Percentiles rank a stretch among this genome's conserved stretches.
Conservation (phyloP, 2,888 invertebrate genomes). For the Orthonychiurus folsomi region DNA sequence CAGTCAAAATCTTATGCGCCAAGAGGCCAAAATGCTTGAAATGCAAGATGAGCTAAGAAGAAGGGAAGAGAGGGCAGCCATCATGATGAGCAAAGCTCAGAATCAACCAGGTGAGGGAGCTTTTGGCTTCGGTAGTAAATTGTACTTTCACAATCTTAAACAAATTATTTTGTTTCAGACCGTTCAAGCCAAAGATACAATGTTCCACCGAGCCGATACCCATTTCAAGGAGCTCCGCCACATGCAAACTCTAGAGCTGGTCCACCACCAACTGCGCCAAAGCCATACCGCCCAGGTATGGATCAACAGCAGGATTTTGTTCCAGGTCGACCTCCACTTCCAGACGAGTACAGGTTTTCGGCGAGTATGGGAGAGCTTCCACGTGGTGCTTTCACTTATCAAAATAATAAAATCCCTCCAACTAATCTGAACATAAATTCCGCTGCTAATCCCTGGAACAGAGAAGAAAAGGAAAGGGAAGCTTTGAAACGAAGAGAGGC, state of each 20-base stretch:
- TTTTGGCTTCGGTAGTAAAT: no score
- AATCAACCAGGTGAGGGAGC: constrained; percentile 8
- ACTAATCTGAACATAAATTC: constrained; percentile 32
- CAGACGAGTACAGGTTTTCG: constrained; percentile 50
- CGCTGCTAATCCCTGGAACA: constrained; percentile 76
- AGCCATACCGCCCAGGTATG: constrained; percentile 37
- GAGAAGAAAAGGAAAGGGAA: constrained; percentile 76
- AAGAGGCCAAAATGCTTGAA: constrained; percentile 57
- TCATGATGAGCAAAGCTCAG: constrained; percentile 37
- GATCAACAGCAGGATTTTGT: constrained; percentile 36
- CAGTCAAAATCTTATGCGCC: constrained; percentile 44
- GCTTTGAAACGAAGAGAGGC: constrained; percentile 59
- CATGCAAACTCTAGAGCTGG: constrained; percentile 10
- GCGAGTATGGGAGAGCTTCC: constrained; percentile 47
- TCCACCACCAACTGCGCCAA: constrained; percentile 37
- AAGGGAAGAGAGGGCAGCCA: constrained; percentile 44
- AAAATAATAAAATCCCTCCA: constrained; percentile 23
- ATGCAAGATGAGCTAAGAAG: constrained; percentile 71
- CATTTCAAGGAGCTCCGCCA: neutral
- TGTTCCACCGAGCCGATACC: constrained; percentile 6
- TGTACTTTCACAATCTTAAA: neutral
- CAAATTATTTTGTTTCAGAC: constrained; percentile 5
- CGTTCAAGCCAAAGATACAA: constrained; percentile 9
- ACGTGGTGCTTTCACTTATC: constrained; percentile 53
- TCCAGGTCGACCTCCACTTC: constrained; percentile 45